A percentile compares a stretch with the other conserved stretches of the same genome.
phyloP scores from a whole-genome alignment of 2,113 vertebrate species.

The Plecotus auritus region DNA sequence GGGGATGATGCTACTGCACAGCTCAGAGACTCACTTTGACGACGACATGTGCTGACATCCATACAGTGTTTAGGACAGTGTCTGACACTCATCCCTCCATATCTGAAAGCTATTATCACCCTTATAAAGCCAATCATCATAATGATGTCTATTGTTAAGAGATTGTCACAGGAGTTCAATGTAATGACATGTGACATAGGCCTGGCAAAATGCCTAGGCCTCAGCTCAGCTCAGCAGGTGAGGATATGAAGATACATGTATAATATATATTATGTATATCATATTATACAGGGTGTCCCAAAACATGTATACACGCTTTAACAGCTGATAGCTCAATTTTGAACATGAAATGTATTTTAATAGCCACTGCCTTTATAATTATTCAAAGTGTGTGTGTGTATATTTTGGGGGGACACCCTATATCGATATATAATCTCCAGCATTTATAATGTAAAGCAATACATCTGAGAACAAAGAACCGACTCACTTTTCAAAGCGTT shows the following conservation, averaged over 20 bases:
- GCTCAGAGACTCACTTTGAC: fast-evolving
- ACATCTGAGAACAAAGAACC: not conserved
- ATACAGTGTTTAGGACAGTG: not conserved
- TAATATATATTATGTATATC: not conserved
- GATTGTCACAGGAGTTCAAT: not conserved
- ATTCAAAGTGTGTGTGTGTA: too few relatives aligned
- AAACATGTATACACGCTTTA: too few relatives aligned
- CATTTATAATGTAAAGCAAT: not conserved
- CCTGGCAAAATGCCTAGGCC: not conserved
- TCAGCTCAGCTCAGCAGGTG: not conserved
- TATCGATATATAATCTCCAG: not conserved
- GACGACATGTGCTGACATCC: fast-evolving
- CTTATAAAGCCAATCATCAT: not conserved
- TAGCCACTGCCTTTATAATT: too few relatives aligned
- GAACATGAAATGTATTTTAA: too few relatives aligned
- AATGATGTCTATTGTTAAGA: conserved; percentile 2
- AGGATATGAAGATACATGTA: not conserved
- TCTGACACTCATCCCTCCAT: not conserved
- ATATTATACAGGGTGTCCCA: too few relatives aligned
- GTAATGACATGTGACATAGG: not conserved
- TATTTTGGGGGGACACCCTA: too few relatives aligned
- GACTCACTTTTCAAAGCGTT: conserved; percentile 46
- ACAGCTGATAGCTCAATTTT: too few relatives aligned
- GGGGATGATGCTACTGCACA: not conserved
- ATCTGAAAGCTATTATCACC: not conserved